phyloP scores from a whole-genome alignment of 2,113 vertebrate genomes.

The Neodon shergylaensis region DNA sequence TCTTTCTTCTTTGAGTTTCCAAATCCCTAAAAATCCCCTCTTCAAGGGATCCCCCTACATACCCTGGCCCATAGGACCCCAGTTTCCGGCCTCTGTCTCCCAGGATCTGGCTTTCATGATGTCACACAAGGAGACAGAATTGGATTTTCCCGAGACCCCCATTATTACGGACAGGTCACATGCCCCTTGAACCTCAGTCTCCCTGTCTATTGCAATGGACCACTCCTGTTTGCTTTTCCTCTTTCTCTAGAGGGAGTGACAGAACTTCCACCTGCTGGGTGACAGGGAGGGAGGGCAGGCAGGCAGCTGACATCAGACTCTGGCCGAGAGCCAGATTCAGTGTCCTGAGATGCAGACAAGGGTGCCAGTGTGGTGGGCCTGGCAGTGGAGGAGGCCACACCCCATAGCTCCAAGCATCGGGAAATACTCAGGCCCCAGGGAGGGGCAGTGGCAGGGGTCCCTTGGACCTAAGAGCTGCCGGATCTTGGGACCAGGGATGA shows the following conservation, averaged over 20 bases:
- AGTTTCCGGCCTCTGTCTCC: background rate
- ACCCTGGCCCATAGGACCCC: background rate
- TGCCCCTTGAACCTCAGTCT: background rate
- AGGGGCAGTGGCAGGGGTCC: background rate
- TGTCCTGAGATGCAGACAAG: background rate
- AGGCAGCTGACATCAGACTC: background rate
- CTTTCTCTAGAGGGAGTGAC: background rate
- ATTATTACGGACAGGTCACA: background rate
- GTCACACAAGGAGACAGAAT: background rate
- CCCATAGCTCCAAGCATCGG: background rate
- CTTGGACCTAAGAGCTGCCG: background rate
- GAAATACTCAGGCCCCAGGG: background rate
- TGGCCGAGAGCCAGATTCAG: background rate
- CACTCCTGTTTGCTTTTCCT: background rate
- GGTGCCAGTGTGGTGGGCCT: background rate
- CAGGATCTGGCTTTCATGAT: background rate
- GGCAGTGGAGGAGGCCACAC: rapidly evolving
- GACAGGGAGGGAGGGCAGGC: background rate
- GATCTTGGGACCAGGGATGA: background rate
- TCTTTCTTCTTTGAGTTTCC: background rate
- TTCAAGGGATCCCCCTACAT: background rate
- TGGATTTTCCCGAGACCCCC: background rate
- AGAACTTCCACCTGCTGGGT: background rate
- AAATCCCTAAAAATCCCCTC: background rate
- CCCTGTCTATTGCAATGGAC: background rate